Percentiles rank a stretch among this genome's conserved stretches.
Conservation (phyloP, 2,797 vertebrate species). For the Manis pentadactyla region DNA sequence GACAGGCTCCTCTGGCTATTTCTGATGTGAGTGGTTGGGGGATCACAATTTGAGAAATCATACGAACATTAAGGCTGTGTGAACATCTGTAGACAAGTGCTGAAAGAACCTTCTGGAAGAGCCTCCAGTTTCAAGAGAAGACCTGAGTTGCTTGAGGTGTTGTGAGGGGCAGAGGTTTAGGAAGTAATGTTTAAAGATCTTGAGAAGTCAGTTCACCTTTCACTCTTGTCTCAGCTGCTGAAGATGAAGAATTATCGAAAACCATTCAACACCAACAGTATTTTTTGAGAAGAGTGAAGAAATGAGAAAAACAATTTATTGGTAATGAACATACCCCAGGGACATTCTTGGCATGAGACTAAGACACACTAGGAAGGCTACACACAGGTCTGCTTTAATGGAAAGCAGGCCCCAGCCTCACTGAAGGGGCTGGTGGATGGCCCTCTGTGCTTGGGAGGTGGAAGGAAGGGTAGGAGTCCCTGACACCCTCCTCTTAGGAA, state of each 20-base stretch:
- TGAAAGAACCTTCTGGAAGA: neutral
- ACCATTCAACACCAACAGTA: neutral
- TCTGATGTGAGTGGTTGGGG: neutral
- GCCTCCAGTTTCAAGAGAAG: neutral
- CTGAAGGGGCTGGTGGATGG: neutral
- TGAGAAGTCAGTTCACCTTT: neutral
- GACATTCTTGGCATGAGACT: neutral
- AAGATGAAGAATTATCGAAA: neutral
- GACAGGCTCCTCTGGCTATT: too few species aligned
- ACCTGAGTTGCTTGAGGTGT: neutral
- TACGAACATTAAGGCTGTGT: neutral
- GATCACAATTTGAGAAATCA: neutral
- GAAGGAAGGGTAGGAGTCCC: neutral
- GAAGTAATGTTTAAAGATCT: neutral
- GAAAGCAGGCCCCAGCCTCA: neutral
- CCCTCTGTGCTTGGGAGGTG: neutral
- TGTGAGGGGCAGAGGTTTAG: neutral
- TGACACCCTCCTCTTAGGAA: neutral
- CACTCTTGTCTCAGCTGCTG: constrained; percentile 38
- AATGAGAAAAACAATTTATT: constrained; percentile 82
- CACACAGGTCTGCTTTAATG: neutral
- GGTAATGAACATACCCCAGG: constrained; percentile 48
- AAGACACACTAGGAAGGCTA: too few species aligned
- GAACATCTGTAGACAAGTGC: neutral
- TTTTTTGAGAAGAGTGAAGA: constrained; percentile 77